phyloP scores from a whole-genome alignment of 2,888 invertebrate genomes.

The Eilema depressum region DNA sequence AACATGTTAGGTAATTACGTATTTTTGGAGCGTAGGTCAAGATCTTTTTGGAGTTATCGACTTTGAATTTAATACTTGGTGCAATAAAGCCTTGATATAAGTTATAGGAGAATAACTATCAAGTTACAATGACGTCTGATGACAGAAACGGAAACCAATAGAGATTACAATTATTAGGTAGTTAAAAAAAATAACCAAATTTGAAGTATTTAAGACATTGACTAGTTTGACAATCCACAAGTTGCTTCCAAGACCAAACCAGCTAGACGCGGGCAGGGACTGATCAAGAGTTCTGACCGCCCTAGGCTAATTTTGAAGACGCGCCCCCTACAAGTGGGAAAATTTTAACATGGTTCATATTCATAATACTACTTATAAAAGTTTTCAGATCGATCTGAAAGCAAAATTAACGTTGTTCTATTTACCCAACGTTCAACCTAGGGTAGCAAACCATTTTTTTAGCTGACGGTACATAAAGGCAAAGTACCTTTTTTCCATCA shows the following conservation, averaged over 20 bases:
- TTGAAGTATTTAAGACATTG: not conserved
- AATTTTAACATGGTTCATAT: too few species aligned
- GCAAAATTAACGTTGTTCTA: too few species aligned
- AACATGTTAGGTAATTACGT: slow-evolving; percentile 63
- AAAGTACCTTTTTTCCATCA: too few species aligned
- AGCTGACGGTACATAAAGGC: too few species aligned
- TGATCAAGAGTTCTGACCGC: too few species aligned
- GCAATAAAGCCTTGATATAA: not conserved
- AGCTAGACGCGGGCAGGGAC: too few species aligned
- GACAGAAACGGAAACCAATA: not conserved
- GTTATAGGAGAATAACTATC: not conserved
- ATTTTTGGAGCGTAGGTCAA: slow-evolving; percentile 71
- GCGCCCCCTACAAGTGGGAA: too few species aligned
- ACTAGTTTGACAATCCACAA: not conserved
- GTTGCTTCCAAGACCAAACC: not conserved
- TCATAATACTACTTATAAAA: too few species aligned
- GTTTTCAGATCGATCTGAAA: too few species aligned
- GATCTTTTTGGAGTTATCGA: slow-evolving; percentile 50
- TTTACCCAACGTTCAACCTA: too few species aligned
- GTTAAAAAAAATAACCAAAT: not conserved
- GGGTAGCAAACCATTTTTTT: too few species aligned
- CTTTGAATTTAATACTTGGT: not conserved
- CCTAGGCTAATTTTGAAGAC: too few species aligned
- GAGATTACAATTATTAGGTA: not conserved
- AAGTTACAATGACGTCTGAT: not conserved